Percentiles rank a stretch among this genome's conserved stretches.
These are phyloP conservation scores for Myiozetetes cayanensis DNA, from an alignment of 2,113 vertebrate genomes.

Conservation along the genomic window DNA sequence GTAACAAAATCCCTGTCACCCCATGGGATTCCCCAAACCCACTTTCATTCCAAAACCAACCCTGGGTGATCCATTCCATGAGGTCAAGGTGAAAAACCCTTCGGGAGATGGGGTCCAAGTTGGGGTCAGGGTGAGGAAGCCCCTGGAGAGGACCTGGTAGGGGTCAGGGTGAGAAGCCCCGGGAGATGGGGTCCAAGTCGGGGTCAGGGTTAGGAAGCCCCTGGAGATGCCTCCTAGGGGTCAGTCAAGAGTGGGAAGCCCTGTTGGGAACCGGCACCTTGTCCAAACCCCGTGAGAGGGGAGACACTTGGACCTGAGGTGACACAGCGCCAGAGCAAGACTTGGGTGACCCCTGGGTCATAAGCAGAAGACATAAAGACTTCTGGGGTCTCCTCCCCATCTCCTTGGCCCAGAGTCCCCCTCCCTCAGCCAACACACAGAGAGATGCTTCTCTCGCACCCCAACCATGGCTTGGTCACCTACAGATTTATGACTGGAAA, in stretches of 20 bases:
- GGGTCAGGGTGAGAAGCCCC: neutral
- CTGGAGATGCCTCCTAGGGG: neutral
- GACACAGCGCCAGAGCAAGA: neutral
- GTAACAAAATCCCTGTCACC: neutral
- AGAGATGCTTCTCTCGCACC: neutral
- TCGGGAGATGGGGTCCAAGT: fast-evolving
- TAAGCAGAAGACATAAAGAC: neutral
- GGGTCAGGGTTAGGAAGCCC: neutral
- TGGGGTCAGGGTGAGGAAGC: neutral
- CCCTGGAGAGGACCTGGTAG: too few relatives aligned
- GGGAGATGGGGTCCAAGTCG: too few relatives aligned
- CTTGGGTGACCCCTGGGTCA: neutral
- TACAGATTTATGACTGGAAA: neutral
- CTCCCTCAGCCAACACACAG: neutral
- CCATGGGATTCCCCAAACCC: neutral
- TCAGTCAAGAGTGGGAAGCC: fast-evolving
- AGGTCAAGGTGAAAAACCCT: neutral
- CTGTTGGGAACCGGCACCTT: fast-evolving
- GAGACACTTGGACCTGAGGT: neutral
- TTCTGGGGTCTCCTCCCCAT: neutral
- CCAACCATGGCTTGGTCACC: neutral
- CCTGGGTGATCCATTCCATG: fast-evolving
- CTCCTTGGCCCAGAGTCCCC: neutral
- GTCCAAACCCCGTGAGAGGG: neutral
- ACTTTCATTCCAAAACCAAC: neutral